These are phyloP conservation scores for Turdus rufiventris DNA, from an alignment of 2,113 vertebrate species.

Conservation along the genomic window DNA sequence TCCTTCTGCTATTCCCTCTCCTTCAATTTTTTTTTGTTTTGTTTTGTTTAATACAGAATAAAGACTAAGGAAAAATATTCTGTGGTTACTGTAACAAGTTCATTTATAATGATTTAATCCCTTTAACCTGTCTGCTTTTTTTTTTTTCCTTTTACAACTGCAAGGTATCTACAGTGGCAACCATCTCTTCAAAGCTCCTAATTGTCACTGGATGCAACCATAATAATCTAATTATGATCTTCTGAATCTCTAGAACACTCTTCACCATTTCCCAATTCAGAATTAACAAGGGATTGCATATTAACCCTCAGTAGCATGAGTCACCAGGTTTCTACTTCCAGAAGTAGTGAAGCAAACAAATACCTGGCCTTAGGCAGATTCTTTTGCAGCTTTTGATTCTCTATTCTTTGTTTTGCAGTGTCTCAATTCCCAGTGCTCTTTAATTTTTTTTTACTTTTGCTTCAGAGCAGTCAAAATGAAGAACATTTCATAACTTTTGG, in stretches of 20 bases:
- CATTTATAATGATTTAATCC: neutral
- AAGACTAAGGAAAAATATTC: neutral
- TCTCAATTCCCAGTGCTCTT: neutral
- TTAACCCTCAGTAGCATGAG: neutral
- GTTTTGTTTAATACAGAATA: neutral
- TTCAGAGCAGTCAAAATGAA: neutral
- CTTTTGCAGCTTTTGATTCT: neutral
- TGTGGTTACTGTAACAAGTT: neutral
- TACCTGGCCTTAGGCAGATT: neutral
- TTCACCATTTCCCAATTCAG: neutral
- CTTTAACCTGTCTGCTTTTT: neutral
- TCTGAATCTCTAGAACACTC: neutral
- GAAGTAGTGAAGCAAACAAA: conserved; percentile 21
- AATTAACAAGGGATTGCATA: neutral
- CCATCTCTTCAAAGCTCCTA: neutral
- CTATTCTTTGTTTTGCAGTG: neutral
- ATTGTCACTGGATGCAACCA: neutral
- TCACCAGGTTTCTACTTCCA: neutral
- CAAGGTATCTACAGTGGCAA: neutral
- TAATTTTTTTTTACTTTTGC: neutral
- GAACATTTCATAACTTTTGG: neutral
- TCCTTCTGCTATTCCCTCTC: neutral
- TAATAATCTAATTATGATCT: neutral
- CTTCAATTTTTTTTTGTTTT: neutral
- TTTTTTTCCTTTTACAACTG: neutral